A percentile compares a stretch with the other conserved stretches of the same genome.
phyloP scores from a whole-genome alignment of 2,113 vertebrate genomes.

The Orthonyx spaldingii region DNA sequence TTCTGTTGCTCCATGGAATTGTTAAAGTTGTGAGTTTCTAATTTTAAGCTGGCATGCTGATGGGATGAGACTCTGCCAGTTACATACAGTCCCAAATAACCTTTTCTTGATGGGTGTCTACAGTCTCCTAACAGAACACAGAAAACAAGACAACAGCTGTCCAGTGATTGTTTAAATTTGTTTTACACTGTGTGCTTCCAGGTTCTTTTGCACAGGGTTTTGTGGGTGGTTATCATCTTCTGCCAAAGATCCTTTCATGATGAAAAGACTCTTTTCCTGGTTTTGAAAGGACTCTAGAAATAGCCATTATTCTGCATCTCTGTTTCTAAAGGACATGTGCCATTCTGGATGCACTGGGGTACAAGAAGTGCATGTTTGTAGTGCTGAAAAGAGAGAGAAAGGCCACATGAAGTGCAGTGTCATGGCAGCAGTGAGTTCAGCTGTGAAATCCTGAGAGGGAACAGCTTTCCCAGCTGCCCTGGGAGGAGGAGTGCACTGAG shows the following conservation, averaged over 20 bases:
- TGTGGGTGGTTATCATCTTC: not conserved
- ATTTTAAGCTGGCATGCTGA: slow-evolving; percentile 23
- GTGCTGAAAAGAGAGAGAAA: not conserved
- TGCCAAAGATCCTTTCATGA: not conserved
- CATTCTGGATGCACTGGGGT: not conserved
- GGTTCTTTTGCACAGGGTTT: not conserved
- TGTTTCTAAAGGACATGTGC: not conserved
- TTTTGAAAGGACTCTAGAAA: not conserved
- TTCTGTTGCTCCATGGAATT: slow-evolving; percentile 18
- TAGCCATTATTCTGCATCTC: not conserved
- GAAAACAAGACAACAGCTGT: not conserved
- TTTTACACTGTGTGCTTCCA: not conserved
- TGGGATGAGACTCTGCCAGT: slow-evolving; percentile 32
- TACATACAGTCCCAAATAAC: slow-evolving; percentile 30
- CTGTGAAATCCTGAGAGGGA: not conserved
- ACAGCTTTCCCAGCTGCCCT: not conserved
- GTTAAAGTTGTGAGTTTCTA: slow-evolving; percentile 37
- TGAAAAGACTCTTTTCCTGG: not conserved
- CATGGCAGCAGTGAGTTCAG: not conserved
- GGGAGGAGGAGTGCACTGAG: not conserved
- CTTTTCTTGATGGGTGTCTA: not conserved
- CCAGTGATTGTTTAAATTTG: not conserved
- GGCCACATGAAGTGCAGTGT: not conserved
- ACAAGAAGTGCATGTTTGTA: not conserved
- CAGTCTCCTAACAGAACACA: not conserved